Base-by-base conservation (phyloP, 2,888 invertebrate genomes). In the Drosophila kokeensis region DNA sequence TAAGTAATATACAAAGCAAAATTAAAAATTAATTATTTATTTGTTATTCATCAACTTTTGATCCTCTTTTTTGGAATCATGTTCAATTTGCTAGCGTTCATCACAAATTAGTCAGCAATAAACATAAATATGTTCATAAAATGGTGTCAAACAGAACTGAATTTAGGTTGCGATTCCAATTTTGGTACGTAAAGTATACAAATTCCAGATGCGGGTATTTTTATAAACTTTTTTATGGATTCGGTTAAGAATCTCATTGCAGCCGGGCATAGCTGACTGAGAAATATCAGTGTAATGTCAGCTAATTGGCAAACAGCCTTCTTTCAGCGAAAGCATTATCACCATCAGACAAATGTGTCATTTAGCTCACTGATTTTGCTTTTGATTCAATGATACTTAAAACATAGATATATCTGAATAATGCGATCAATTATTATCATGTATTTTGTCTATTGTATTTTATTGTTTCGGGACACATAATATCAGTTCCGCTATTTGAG, bases 151-250 rank as follows among this genome's bases (percentile, higher is more conserved):
- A 6, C 13, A 3, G 13, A 7, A 45, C 4, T 1, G 21, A 45
- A 45, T 1, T 21, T 21, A 7, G 1, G 11, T 13, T 21, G 13
- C 45, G 13, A 45, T 45, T 45, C 7, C 21, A 8, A 0, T 21
- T 13, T 1, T 21, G 7, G 0, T 7, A 7, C 0, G 1, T 21
- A 21, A 7, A 45, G 21, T 21, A 13, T 13, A 0, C 1, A 21
- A 21, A 45, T 45, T 45, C 42, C 42, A 45, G 13, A 13, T 21
- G 21, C 13, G 7, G 13, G 13, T 4, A 13, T 13, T 13, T 21
- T 4, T 6, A 13, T 13, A 6, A 7, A 6, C 42, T 21, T 3
- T n/a, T 2, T n/a, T 21, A 42, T 11, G 40, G 10, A 40, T 40
- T 40, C 8, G 1, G 1, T 4, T 38, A n/a, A 42, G 6, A 42